phyloP scores from a whole-genome alignment of 2,113 vertebrate genomes.

The Chrysochloris asiatica region DNA sequence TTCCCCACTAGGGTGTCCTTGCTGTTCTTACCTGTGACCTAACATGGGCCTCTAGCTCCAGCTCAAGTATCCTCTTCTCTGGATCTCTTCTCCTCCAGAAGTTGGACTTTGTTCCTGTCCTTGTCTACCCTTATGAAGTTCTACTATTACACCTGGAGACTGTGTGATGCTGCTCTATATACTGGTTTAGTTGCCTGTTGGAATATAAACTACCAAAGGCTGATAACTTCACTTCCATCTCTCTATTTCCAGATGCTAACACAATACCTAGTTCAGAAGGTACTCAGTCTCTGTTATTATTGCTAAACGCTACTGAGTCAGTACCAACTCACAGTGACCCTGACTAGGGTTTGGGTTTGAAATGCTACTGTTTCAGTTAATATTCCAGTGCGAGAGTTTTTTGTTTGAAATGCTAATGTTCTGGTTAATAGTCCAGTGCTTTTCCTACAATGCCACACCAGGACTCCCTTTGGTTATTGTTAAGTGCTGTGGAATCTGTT shows the following conservation, averaged over 20 bases:
- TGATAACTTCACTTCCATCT: not conserved
- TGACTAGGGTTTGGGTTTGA: too few species aligned
- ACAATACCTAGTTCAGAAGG: not conserved
- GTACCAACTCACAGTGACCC: too few species aligned
- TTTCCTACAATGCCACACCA: too few species aligned
- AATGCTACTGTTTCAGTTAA: too few species aligned
- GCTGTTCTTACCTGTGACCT: not conserved
- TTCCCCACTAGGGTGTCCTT: accelerated
- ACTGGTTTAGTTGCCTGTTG: not conserved
- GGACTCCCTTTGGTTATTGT: too few species aligned
- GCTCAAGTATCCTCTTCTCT: not conserved
- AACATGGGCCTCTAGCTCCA: not conserved
- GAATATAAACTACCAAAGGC: not conserved
- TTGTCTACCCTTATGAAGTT: not conserved
- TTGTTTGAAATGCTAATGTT: too few species aligned
- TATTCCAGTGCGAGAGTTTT: too few species aligned
- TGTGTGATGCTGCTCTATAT: too few species aligned
- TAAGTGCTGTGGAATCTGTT: too few species aligned
- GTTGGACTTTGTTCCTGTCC: not conserved
- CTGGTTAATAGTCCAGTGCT: too few species aligned
- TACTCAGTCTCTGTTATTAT: too few species aligned
- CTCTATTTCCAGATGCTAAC: not conserved
- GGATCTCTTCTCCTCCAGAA: not conserved
- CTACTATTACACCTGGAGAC: not conserved
- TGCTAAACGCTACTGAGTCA: too few species aligned